phyloP scores from a whole-genome alignment of 2,797 vertebrate species.

The Pelobates cultripes region DNA sequence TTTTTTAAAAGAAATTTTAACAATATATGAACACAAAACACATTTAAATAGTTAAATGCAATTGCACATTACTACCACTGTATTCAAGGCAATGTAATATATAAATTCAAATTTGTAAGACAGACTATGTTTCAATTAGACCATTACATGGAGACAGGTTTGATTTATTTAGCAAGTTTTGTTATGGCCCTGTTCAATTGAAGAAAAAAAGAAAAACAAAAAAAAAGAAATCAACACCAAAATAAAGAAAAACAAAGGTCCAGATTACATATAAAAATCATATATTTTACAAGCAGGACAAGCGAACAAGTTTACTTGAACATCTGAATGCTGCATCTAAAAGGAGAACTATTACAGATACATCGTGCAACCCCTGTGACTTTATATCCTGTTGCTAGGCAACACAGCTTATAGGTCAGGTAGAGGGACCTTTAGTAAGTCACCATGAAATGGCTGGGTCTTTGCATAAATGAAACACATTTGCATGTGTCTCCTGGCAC shows the following conservation, averaged over 20 bases:
- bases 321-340: conserved; percentile 73
- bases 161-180: not conserved
- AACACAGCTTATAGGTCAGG: conserved; percentile 83
- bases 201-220: no score
- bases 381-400: conserved; percentile 84
- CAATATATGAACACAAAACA: no score
- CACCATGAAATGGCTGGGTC: conserved; percentile 77
- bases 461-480: conserved; percentile 76
- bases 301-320: conserved; percentile 73
- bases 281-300: conserved; percentile 50
- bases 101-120: no score
- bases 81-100: no score
- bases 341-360: conserved; percentile 70
- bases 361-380: conserved; percentile 74
- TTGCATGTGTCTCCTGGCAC: conserved; percentile 71
- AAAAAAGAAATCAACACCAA: not conserved
- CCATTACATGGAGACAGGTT: not conserved
- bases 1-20: no score
- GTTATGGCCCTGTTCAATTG: not conserved
- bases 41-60: no score
- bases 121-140: no score
- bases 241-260: conserved; percentile 15
- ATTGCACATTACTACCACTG: no score
- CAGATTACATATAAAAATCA: conserved; percentile 29
- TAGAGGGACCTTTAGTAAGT: conserved; percentile 79